Percentiles rank a stretch among this genome's conserved stretches.
phyloP scores from a whole-genome alignment of 2,797 vertebrate species.

The Phrynocephalus vlangalii region DNA sequence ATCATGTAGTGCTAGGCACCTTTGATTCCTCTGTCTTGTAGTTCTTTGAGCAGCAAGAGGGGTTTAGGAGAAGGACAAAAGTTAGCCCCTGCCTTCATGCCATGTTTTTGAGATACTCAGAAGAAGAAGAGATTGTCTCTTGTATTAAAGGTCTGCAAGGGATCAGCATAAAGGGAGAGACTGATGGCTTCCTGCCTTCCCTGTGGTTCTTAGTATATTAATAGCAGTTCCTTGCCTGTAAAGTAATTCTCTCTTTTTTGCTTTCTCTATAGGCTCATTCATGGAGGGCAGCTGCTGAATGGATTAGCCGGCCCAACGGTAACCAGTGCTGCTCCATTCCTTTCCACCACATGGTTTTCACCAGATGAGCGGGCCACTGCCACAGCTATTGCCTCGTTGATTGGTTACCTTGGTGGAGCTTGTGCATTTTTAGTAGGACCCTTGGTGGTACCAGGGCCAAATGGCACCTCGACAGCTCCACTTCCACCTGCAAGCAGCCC shows the following conservation, averaged over 20 bases:
- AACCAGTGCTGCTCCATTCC: slow-evolving; percentile 93
- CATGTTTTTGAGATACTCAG: not conserved
- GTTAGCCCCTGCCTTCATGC: not conserved
- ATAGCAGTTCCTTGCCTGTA: not conserved
- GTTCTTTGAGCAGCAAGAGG: not conserved
- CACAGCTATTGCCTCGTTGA: slow-evolving; percentile 91
- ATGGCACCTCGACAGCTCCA: slow-evolving; percentile 76
- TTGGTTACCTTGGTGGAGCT: slow-evolving; percentile 89
- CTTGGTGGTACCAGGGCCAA: slow-evolving; percentile 91
- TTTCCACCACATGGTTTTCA: slow-evolving; percentile 97
- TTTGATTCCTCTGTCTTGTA: not conserved
- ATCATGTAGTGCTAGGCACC: not conserved
- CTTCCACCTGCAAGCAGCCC: slow-evolving; percentile 51
- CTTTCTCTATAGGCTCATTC: slow-evolving; percentile 86
- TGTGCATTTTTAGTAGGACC: slow-evolving; percentile 91
- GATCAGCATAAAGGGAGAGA: not conserved
- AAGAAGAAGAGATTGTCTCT: not conserved
- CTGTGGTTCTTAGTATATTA: not conserved
- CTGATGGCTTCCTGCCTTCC: slow-evolving; percentile 23
- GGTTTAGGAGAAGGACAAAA: no score
- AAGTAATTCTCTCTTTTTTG: slow-evolving; percentile 1
- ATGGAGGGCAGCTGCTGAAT: slow-evolving; percentile 94
- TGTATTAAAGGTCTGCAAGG: not conserved
- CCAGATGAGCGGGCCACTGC: slow-evolving; percentile 96
- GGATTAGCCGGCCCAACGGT: slow-evolving; percentile 94